A percentile compares a stretch with the other conserved stretches of the same genome.
phyloP scores from a whole-genome alignment of 2,888 invertebrate genomes.

The Allygus modestus region DNA sequence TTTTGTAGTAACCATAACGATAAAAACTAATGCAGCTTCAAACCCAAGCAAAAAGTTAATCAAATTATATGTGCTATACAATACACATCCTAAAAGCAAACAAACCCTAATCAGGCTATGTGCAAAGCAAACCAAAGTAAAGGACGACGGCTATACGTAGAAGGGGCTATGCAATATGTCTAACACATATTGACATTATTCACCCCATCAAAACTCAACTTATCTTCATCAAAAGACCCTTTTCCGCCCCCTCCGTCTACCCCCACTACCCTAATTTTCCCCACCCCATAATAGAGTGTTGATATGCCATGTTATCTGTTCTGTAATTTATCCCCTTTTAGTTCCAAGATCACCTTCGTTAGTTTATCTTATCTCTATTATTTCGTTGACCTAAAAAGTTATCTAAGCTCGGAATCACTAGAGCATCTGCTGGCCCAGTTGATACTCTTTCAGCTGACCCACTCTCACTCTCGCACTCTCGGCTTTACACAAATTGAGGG shows the following conservation, averaged over 20 bases:
- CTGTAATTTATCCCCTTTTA: conserved; percentile 16
- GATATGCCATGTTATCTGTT: conserved; percentile 30
- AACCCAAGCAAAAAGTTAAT: too few relatives aligned
- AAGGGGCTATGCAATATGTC: neutral
- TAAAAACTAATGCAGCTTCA: too few relatives aligned
- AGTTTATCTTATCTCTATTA: conserved; percentile 14
- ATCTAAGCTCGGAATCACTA: neutral
- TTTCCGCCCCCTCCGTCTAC: neutral
- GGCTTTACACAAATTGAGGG: too few relatives aligned
- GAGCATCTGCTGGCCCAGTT: conserved; percentile 1
- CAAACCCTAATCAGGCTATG: neutral
- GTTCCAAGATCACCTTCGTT: conserved; percentile 37
- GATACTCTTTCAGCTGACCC: neutral
- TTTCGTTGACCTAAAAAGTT: neutral
- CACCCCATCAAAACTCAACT: conserved; percentile 25
- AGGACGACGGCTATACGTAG: neutral
- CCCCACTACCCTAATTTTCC: neutral
- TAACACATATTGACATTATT: conserved; percentile 29
- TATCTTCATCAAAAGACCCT: conserved; percentile 15
- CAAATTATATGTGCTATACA: too few relatives aligned
- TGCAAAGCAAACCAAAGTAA: neutral
- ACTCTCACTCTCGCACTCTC: neutral
- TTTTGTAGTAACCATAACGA: too few relatives aligned
- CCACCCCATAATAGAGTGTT: neutral
- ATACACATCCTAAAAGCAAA: too few relatives aligned